phyloP scores from a whole-genome alignment of 92 coral and sea anemone genomes.

The Palythoa grandis region DNA sequence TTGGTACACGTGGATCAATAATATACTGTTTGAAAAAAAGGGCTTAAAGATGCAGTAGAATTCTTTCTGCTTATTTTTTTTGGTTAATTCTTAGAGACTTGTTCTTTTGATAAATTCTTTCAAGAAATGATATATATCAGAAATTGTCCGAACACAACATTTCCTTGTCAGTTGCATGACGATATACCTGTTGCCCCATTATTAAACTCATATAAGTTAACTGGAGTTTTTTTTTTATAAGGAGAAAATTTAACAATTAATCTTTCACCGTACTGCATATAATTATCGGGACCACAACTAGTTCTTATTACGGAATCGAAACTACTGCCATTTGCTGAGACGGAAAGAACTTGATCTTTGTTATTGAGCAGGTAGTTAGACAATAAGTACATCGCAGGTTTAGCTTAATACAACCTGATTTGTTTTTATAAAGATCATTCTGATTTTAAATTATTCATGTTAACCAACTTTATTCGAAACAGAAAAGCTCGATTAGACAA shows the following conservation, averaged over 20 bases:
- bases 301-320: not conserved
- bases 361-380: not conserved
- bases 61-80: not conserved
- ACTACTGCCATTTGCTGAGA: not conserved
- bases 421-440: not conserved
- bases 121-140: not conserved
- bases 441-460: constrained; percentile 28
- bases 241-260: not conserved
- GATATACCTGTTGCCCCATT: not conserved
- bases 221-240: not conserved
- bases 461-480: not conserved
- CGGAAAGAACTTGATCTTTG: not conserved
- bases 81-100: too few relatives aligned
- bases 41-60: not conserved
- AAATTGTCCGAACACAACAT: not conserved
- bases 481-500: not conserved
- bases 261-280: not conserved
- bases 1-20: constrained; percentile 44
- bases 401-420: not conserved
- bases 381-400: not conserved
- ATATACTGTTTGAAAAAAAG: not conserved
- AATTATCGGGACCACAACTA: not conserved
- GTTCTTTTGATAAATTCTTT: too few relatives aligned
- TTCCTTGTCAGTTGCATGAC: not conserved
- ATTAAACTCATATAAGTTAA: not conserved